A percentile compares a stretch with the other conserved stretches of the same genome.
Evolutionary conservation across 1,140 invertebrate species (phyloP).

Genomic region (Zeugodacus cucurbitae): DNA sequence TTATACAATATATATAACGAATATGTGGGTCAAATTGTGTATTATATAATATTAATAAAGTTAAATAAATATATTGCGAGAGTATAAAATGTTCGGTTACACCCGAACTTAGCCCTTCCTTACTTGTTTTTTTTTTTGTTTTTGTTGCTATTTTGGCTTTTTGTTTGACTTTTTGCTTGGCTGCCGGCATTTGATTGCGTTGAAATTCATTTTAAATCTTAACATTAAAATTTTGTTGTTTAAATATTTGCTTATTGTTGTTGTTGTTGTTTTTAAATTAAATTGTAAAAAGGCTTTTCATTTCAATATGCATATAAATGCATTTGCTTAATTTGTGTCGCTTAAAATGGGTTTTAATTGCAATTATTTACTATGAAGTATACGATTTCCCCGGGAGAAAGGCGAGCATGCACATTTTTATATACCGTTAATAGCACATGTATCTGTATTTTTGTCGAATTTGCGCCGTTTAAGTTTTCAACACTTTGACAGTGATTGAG

Average conservation of each 20-base stretch:
- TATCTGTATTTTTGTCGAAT: background rate
- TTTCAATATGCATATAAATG: background rate
- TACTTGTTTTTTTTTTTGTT: background rate
- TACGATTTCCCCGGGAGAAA: background rate
- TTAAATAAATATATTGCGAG: too few relatives aligned
- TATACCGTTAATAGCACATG: background rate
- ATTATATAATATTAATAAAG: too few relatives aligned
- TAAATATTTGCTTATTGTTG: background rate
- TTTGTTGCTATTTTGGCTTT: background rate
- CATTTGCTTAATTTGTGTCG: background rate
- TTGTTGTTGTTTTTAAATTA: background rate
- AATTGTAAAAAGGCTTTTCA: background rate
- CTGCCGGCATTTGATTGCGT: background rate
- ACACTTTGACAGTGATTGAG: background rate
- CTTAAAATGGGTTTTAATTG: conserved; percentile 2
- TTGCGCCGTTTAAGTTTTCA: background rate
- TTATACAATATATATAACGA: too few relatives aligned
- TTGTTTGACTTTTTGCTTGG: background rate
- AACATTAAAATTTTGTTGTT: conserved; percentile 17
- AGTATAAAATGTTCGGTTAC: too few relatives aligned
- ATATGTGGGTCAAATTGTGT: too few relatives aligned
- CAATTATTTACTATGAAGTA: background rate
- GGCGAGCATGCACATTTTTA: background rate
- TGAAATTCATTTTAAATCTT: background rate
- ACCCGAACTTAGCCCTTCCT: too few relatives aligned